Conservation (phyloP, 1,140 invertebrate genomes). For the Drosophila cardini region DNA sequence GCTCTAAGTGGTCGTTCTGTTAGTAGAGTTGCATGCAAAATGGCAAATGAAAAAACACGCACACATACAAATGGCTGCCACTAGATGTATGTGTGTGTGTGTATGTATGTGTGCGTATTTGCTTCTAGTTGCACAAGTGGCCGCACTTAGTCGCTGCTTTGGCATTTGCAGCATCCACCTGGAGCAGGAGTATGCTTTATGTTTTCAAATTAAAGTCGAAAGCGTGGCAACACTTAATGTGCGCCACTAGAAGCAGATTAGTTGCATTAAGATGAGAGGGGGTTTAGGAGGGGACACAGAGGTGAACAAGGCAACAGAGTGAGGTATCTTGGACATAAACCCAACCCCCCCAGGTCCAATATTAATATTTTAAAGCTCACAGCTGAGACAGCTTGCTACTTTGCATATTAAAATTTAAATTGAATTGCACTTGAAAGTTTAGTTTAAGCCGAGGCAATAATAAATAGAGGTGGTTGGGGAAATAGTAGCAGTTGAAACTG, state of each 20-base stretch:
- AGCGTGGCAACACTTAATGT: slow-evolving; percentile 83
- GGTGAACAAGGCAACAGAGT: background rate
- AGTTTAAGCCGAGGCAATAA: slow-evolving; percentile 6
- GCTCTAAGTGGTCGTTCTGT: slow-evolving; percentile 61
- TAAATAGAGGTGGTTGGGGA: background rate
- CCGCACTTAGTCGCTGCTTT: slow-evolving; percentile 55
- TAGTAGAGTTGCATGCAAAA: slow-evolving; percentile 72
- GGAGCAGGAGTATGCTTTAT: slow-evolving; percentile 60
- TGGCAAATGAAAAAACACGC: slow-evolving; percentile 39
- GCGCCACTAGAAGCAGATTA: slow-evolving; percentile 82
- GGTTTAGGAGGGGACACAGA: too few species aligned
- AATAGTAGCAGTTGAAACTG: background rate
- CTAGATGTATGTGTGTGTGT: background rate
- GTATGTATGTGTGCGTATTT: slow-evolving; percentile 16
- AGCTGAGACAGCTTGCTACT: background rate
- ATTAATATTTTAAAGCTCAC: slow-evolving; percentile 71
- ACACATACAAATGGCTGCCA: slow-evolving; percentile 29
- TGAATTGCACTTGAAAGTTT: slow-evolving; percentile 31
- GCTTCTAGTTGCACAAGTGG: slow-evolving; percentile 55
- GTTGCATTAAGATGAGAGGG: slow-evolving; percentile 64
- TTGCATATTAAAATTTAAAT: slow-evolving; percentile 39
- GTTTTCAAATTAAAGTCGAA: slow-evolving; percentile 83
- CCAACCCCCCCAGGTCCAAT: slow-evolving; percentile 15
- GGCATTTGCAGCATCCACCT: slow-evolving; percentile 6
- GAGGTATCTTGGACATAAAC: background rate